Base-by-base conservation (phyloP, 2,797 vertebrate genomes). In the Anabas testudineus region DNA sequence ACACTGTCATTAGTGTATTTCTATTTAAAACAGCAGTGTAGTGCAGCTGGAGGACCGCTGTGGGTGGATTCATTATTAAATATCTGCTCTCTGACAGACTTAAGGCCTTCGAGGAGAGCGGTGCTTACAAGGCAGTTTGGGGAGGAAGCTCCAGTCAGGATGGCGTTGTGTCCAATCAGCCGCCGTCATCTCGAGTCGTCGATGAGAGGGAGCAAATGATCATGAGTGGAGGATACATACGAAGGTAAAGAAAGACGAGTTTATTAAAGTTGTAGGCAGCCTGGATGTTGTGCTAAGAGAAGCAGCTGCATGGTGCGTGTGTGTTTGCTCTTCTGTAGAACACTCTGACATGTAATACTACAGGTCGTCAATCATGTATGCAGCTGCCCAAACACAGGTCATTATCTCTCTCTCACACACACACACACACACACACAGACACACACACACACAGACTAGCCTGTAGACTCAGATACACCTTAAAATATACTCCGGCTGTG, bases 171-270 rank as follows among this genome's bases (percentile, higher is more conserved):
- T 95, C 95, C 59, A 88, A 86, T 59, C 95, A 96, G 84, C 95
- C 95, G 4, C 93, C 93, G 0, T 89, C 93, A 0, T 94, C 93
- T 2, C 87, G 92, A 0, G 93, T 96, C 4, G 78, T 94, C 0
- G 95, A 96, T 3, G 92, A 95, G 76, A 79, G 95, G 36, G 94
- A 96, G 51, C 90, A 93, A 42, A 96, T 96, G 95, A 90, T 91
- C 66, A 95, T 96, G 94, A 96, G 94, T 0, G 95, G 95, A 19
- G 94, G 93, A 69, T 89, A 94, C 87, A 94, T 96, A 56, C 84
- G 79, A 60, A 93, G 95, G 95, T 96, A 80, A 58, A 3, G 43
- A 56, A 30, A 36, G 55, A 47, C 41, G 41, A 22, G 28, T n/a
- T 36, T 45, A 49, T 49, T 39, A 15, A 37, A 19, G 28, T 28